Evolutionary conservation across 2,797 vertebrate genomes (phyloP).

Genomic region (Chanos chanos): DNA sequence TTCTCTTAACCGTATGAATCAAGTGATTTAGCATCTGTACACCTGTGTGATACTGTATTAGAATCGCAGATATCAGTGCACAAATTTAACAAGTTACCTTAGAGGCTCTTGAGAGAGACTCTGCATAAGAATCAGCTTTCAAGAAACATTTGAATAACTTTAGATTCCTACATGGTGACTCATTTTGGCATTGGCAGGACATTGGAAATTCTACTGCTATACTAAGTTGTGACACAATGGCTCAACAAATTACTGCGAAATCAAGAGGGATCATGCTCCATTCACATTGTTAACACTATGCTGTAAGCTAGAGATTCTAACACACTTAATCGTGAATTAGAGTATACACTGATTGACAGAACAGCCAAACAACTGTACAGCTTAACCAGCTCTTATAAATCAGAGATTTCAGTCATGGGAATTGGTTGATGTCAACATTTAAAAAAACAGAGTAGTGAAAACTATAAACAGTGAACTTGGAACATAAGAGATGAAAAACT

Average conservation of each 20-base stretch:
- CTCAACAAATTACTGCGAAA: slow-evolving; percentile 15
- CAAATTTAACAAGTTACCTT: too few species aligned
- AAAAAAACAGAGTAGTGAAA: too few species aligned
- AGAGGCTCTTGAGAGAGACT: too few species aligned
- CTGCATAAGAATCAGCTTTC: too few species aligned
- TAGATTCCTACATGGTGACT: too few species aligned
- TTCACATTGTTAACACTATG: neutral
- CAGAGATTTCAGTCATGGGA: slow-evolving; percentile 17
- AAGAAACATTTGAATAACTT: too few species aligned
- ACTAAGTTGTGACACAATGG: slow-evolving; percentile 1
- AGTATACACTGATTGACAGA: neutral
- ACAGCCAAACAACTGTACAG: neutral
- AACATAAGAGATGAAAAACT: slow-evolving; percentile 25
- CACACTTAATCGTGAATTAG: slow-evolving; percentile 3
- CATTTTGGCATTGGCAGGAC: too few species aligned
- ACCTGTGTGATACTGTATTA: too few species aligned
- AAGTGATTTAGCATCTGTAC: too few species aligned
- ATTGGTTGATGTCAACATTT: slow-evolving; percentile 6
- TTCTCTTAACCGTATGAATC: too few species aligned
- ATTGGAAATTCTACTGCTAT: slow-evolving; percentile 16
- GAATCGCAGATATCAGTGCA: too few species aligned
- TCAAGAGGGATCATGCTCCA: slow-evolving; percentile 13
- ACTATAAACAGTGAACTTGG: slow-evolving; percentile 3
- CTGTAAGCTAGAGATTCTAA: neutral
- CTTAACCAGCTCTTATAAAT: neutral